Evolutionary conservation across 2,113 vertebrate genomes (phyloP), one percentile per base, ranked within the genome.

Genomic region (Tapirus terrestris): DNA sequence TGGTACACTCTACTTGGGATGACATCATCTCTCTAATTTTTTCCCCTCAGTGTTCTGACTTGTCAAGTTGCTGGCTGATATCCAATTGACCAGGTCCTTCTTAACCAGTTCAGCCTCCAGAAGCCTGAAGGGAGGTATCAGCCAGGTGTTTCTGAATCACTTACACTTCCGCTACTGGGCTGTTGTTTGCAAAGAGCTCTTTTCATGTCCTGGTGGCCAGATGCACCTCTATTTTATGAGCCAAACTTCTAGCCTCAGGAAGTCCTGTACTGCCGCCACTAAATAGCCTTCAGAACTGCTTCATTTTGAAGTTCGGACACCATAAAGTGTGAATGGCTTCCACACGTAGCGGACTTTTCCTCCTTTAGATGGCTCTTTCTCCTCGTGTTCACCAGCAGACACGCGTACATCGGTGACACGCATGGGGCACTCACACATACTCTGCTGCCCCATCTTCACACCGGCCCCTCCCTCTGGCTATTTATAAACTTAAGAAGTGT

Each of bases 281-380:
- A 94, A 97, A 94, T 27, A 91, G 93, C 77, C 91, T 83, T 97
- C 89, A 89, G 85, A 79, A 89, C 36, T 60, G 93, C 82, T 87
- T 93, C 31, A 65, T 89, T 97, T 93, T 97, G 95, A 98, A 97
- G 97, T 96, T 96, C 51, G 73, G 96, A 95, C 91, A 95, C 91
- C 75, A 36, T 92, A 83, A 97, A 96, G 79, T 87, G 45, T 91
- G 91, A 97, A 98, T 96, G 80, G 77, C 73, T 98, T 96, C 86
- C 92, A 96, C 91, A 97, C 27, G 9, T 2, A 67, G 63, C n/a
- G 12, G 67, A 75, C 45, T 80, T 89, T 70, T 75, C 58, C 11
- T 65, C 60, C 51, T 89, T 67, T 31, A 25, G 27, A 67, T 80
- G 61, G 8, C 60, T 92, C 63, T 94, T 80, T 93, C 48, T 91